Evolutionary conservation across 2,888 invertebrate species (phyloP).

Genomic region (Hirtodrosophila alboralis): DNA sequence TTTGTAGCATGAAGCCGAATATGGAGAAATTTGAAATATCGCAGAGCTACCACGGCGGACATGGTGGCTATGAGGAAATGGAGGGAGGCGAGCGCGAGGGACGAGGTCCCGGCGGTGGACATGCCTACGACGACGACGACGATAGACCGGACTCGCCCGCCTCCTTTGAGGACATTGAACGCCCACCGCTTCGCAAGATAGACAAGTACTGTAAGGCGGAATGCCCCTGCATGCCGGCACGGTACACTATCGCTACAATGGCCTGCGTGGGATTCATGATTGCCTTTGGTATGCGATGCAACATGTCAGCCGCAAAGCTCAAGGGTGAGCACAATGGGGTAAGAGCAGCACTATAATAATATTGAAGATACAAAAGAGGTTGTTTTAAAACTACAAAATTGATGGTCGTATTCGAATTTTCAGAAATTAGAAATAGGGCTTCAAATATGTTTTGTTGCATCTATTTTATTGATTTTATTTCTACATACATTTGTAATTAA

Average conservation of each 20-base stretch:
- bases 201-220: conserved; percentile 95
- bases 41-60: conserved; percentile 81
- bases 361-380: too few relatives aligned
- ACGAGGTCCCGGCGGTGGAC: conserved; percentile 80
- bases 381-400: too few relatives aligned
- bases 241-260: conserved; percentile 94
- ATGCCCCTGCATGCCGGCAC: conserved; percentile 92
- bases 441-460: too few relatives aligned
- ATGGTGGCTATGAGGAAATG: conserved; percentile 83
- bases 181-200: conserved; percentile 93
- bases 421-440: too few relatives aligned
- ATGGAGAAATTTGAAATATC: conserved; percentile 83
- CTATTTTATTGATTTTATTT: too few relatives aligned
- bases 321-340: conserved; percentile 88
- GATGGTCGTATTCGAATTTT: too few relatives aligned
- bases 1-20: conserved; percentile 76
- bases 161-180: conserved; percentile 92
- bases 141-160: conserved; percentile 89
- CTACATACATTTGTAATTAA: too few relatives aligned
- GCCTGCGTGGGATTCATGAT: conserved; percentile 96
- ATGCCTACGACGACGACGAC: conserved; percentile 84
- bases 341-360: conserved; percentile 75
- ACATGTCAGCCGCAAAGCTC: conserved; percentile 98
- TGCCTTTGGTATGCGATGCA: conserved; percentile 99
- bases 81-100: conserved; percentile 81